Percentiles rank a stretch among this genome's conserved stretches.
These are phyloP conservation scores for Pteronura brasiliensis DNA, from an alignment of 2,113 vertebrate genomes.

Conservation along the genomic window DNA sequence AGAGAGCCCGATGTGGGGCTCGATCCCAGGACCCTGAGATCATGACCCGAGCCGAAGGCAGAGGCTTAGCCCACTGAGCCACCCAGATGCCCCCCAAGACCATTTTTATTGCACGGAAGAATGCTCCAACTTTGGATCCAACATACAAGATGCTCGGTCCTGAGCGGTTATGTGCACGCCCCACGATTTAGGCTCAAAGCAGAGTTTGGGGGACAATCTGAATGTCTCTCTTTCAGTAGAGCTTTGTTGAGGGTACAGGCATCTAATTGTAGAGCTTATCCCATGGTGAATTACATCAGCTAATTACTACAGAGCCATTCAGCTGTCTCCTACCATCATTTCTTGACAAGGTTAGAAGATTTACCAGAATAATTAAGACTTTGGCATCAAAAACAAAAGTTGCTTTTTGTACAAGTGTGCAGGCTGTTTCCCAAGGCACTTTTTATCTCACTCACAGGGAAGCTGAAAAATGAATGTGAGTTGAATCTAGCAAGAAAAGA, in stretches of 20 bases:
- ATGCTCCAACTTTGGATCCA: neutral
- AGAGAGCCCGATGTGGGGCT: too few relatives aligned
- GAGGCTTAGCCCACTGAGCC: too few relatives aligned
- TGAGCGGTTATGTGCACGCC: neutral
- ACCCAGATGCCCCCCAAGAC: neutral
- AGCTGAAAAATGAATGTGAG: neutral
- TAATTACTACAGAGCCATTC: neutral
- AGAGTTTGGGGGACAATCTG: neutral
- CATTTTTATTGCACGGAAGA: neutral
- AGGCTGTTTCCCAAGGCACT: neutral
- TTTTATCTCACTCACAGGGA: neutral
- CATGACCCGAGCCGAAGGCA: too few relatives aligned
- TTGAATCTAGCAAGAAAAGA: neutral
- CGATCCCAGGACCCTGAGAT: too few relatives aligned
- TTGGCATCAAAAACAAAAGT: neutral
- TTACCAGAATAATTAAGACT: neutral
- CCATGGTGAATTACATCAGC: neutral
- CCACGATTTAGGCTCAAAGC: neutral
- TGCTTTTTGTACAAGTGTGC: neutral
- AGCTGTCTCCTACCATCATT: neutral
- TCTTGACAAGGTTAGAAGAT: neutral
- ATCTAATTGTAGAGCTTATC: neutral
- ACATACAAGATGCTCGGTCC: neutral
- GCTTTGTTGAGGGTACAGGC: neutral
- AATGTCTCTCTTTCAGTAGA: neutral